Evolutionary conservation across 2,113 vertebrate species (phyloP), one percentile per base, ranked within the genome.

Genomic region (Dascyllus trimaculatus): DNA sequence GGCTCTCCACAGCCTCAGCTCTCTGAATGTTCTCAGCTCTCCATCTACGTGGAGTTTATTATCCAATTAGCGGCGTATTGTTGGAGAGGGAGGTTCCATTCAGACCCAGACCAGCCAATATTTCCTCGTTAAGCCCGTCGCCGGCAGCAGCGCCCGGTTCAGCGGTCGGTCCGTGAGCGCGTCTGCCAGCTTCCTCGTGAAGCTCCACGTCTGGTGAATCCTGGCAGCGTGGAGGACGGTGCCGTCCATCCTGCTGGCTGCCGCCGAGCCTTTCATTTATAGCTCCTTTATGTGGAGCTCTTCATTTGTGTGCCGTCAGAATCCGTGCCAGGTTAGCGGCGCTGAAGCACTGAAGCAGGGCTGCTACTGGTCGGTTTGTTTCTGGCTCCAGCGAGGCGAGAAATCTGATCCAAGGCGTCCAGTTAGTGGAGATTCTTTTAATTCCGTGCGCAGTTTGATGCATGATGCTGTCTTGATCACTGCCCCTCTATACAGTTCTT

Each of bases 31-130:
- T 70, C 76, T 79, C 70, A 35, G 26, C 45, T 78, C 81, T 72
- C 83, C 75, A 60, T 90, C 85, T 58, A 83, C 73, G 64, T 76
- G 13, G 76, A 82, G 54, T 90, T 88, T 87, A 82, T 89, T 90
- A 88, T 88, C 85, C 80, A 71, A 81, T 79, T 82, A 82, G 58
- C 2, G 45, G 45, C 63, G 17, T 58, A 78, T 78, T 78, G 78
- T 71, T 51, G 17, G 60, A 58, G 65, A 64, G 68, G 17, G 35
- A 74, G 75, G 35, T 85, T 88, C 71, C 78, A 73, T 53, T 89
- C 79, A 61, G 76, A 79, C 75, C 68, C 35, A 52, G 63, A 40
- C 10, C n/a, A 82, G 76, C 65, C 85, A 84, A 80, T 85, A 71
- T 88, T 84, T 89, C 75, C 85, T 81, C 75, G 79, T 85, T 82